Conservation (phyloP, 2,113 vertebrate species). For the Notothenia rossii region DNA sequence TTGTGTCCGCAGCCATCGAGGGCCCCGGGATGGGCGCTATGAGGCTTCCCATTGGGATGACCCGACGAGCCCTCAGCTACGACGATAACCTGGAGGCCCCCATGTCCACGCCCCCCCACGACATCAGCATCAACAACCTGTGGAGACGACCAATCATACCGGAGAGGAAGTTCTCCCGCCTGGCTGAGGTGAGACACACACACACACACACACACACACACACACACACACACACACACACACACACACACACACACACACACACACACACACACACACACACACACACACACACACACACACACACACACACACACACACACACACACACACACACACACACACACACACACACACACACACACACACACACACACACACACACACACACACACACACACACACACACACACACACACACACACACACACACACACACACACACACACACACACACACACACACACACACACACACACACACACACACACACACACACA, state of each 20-base stretch:
- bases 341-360: too few species aligned
- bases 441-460: too few species aligned
- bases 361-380: too few species aligned
- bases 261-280: too few species aligned
- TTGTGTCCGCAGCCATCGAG: conserved; percentile 76
- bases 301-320: too few species aligned
- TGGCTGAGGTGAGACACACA: conserved; percentile 87
- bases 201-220: neutral
- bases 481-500: too few species aligned
- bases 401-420: neutral
- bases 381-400: too few species aligned
- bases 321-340: too few species aligned
- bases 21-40: conserved; percentile 87
- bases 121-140: conserved; percentile 90
- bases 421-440: too few species aligned
- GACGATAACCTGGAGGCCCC: conserved; percentile 95
- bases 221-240: neutral
- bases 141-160: conserved; percentile 94
- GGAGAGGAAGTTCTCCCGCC: conserved; percentile 91
- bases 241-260: neutral
- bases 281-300: too few species aligned
- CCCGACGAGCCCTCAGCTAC: conserved; percentile 94
- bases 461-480: too few species aligned
- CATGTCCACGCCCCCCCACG: conserved; percentile 94
- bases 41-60: conserved; percentile 93